Conservation (phyloP, 1,140 invertebrate species). For the Nymphalis io region DNA sequence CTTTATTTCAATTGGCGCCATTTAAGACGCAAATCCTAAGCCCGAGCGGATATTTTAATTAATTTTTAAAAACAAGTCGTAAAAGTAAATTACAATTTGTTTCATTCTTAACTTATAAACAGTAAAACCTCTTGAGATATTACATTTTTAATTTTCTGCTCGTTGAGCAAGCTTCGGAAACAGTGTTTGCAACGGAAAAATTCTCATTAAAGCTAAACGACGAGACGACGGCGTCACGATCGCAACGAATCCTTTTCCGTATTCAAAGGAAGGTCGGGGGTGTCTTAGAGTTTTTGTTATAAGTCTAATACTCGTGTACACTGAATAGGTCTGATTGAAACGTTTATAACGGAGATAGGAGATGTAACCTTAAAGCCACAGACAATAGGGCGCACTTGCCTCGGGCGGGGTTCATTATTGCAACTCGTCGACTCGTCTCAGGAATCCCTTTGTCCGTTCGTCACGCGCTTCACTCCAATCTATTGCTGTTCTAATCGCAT, state of each 20-base stretch:
- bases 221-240: constrained; percentile 51
- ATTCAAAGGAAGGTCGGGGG: constrained; percentile 13
- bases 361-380: constrained; percentile 41
- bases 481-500: constrained; percentile 45
- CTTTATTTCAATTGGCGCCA: constrained; percentile 11
- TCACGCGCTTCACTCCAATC: constrained; percentile 50
- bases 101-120: constrained; percentile 43
- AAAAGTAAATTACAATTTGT: constrained; percentile 49
- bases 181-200: constrained; percentile 58
- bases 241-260: constrained; percentile 30
- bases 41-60: constrained; percentile 29
- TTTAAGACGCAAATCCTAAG: not conserved
- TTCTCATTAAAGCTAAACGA: constrained; percentile 57
- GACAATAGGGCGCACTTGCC: constrained; percentile 47
- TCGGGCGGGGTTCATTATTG: constrained; percentile 55
- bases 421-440: constrained; percentile 42
- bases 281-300: constrained; percentile 31
- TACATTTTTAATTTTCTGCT: constrained; percentile 71
- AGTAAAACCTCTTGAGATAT: constrained; percentile 48
- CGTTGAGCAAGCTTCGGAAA: constrained; percentile 58
- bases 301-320: constrained; percentile 21
- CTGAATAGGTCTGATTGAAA: constrained; percentile 50
- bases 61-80: constrained; percentile 30
- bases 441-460: constrained; percentile 60
- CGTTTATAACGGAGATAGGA: constrained; percentile 43